A percentile compares a stretch with the other conserved stretches of the same genome.
Evolutionary conservation across 2,113 vertebrate species (phyloP).

Genomic region (Carollia perspicillata): DNA sequence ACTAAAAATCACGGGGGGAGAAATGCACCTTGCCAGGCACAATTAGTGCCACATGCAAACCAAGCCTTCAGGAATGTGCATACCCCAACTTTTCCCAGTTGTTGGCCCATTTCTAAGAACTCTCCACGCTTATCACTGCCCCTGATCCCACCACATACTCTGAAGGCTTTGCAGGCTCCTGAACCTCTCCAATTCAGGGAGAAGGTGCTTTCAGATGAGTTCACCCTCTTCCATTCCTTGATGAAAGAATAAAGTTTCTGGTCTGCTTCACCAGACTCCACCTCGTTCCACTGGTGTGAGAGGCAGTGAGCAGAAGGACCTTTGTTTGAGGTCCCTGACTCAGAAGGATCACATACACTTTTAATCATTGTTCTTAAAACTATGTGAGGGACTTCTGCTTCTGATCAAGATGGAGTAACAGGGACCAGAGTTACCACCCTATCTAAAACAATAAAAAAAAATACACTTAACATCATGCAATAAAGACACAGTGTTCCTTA

Average conservation of each 20-base stretch:
- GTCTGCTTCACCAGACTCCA: no score
- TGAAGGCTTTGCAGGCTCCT: not conserved
- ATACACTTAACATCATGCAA: not conserved
- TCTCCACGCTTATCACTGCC: not conserved
- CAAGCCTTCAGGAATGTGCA: not conserved
- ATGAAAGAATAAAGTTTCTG: no score
- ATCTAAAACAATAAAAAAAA: not conserved
- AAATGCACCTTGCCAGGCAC: not conserved
- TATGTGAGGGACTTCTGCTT: not conserved
- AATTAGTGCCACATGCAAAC: not conserved
- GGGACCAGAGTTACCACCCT: not conserved
- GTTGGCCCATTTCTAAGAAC: not conserved
- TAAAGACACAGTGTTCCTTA: not conserved
- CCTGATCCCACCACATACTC: not conserved
- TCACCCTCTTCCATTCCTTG: not conserved
- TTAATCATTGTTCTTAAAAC: not conserved
- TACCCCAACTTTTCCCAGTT: not conserved
- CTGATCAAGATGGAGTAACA: not conserved
- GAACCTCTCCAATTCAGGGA: not conserved
- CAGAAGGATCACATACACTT: not conserved
- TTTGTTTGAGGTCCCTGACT: no score
- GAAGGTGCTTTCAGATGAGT: not conserved
- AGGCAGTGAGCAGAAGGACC: no score
- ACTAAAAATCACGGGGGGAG: not conserved
- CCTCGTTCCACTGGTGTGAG: no score